Evolutionary conservation across 2,797 vertebrate genomes (phyloP).

Genomic region (Gymnocypris eckloni): DNA sequence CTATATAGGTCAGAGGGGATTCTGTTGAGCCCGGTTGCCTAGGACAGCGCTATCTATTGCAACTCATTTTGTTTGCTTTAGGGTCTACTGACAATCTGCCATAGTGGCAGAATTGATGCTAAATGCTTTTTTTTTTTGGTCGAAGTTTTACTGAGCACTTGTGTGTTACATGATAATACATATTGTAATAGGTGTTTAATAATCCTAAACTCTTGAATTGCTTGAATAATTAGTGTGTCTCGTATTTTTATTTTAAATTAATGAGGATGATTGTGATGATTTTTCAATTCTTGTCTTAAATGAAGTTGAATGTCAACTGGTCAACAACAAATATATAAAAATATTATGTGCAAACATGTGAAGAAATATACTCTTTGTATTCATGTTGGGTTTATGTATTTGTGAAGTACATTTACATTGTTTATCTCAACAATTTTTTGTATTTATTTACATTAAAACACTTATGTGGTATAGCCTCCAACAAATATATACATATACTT

Average conservation of each 20-base stretch:
- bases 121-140: background rate
- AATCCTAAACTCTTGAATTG: constrained; percentile 15
- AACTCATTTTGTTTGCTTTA: constrained; percentile 14
- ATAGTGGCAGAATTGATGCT: constrained; percentile 1
- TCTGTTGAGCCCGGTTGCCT: constrained; percentile 66
- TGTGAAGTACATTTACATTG: background rate
- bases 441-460: background rate
- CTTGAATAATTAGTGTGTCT: background rate
- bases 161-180: background rate
- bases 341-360: background rate
- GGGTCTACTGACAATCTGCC: constrained; percentile 22
- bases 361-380: background rate
- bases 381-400: background rate
- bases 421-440: background rate
- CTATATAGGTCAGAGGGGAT: constrained; percentile 78
- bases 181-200: background rate
- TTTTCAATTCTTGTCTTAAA: background rate
- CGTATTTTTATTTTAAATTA: background rate
- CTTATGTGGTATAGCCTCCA: background rate
- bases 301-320: background rate
- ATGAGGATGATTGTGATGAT: background rate
- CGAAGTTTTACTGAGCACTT: background rate
- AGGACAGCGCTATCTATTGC: background rate
- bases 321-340: background rate
- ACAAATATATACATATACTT: too few relatives aligned